These are phyloP conservation scores for Pagetopsis macropterus DNA, from an alignment of 2,797 vertebrate species.

Conservation along the genomic window DNA sequence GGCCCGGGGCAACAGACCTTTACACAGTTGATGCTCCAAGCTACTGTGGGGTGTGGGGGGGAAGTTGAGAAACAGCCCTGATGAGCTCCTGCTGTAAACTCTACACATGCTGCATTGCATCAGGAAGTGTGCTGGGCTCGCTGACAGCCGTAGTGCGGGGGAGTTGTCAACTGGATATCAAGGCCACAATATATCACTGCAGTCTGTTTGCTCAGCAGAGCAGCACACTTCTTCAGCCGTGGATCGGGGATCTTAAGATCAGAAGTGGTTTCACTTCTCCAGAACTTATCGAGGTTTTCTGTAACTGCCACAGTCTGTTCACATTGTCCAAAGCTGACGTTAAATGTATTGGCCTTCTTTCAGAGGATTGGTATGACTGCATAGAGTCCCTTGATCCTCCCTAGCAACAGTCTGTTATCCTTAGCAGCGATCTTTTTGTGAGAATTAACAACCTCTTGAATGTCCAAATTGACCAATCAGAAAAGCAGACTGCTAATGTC, in stretches of 20 bases:
- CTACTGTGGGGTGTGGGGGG: constrained; percentile 54
- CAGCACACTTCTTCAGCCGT: constrained; percentile 8
- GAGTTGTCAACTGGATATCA: constrained; percentile 57
- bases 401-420: too few relatives aligned
- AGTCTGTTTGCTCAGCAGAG: constrained; percentile 45
- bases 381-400: too few relatives aligned
- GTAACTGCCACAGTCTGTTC: too few relatives aligned
- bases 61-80: constrained; percentile 59
- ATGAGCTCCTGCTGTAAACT: constrained; percentile 63
- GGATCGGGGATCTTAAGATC: background rate
- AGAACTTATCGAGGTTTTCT: too few relatives aligned
- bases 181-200: constrained; percentile 59
- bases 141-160: constrained; percentile 51
- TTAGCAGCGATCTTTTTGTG: too few relatives aligned
- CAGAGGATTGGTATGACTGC: too few relatives aligned
- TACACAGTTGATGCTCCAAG: constrained; percentile 63
- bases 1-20: constrained; percentile 64
- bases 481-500: too few relatives aligned
- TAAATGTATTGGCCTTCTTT: too few relatives aligned
- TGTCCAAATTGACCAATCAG: too few relatives aligned
- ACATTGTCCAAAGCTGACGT: too few relatives aligned
- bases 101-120: constrained; percentile 50
- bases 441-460: too few relatives aligned
- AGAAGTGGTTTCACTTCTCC: background rate
- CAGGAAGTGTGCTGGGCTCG: constrained; percentile 48